A percentile compares a stretch with the other conserved stretches of the same genome.
These are phyloP conservation scores for Andrena chrysosceles DNA, from an alignment of 2,888 invertebrate species.

Conservation along the genomic window DNA sequence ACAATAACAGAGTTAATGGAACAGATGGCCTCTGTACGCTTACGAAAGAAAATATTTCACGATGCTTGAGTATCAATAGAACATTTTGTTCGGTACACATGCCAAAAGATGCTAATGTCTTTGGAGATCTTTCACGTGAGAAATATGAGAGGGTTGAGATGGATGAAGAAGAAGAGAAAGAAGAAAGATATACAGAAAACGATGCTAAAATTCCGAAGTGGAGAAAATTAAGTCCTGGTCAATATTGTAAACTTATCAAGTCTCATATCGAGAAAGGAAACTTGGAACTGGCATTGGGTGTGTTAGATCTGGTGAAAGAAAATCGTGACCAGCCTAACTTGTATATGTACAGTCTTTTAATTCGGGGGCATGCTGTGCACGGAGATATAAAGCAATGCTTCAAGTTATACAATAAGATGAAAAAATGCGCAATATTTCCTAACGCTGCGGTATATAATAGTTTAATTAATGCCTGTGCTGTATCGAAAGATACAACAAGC, in stretches of 20 bases:
- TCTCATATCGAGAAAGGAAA: slow-evolving; percentile 88
- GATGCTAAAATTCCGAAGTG: slow-evolving; percentile 64
- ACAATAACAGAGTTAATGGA: background rate
- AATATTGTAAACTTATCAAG: slow-evolving; percentile 91
- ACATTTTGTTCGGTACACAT: background rate
- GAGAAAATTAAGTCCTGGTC: slow-evolving; percentile 86
- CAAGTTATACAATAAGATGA: slow-evolving; percentile 93
- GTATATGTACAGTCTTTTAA: slow-evolving; percentile 93
- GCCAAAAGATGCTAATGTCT: slow-evolving; percentile 5
- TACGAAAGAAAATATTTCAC: too few species aligned
- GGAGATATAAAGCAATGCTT: slow-evolving; percentile 96
- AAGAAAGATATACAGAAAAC: slow-evolving; percentile 74
- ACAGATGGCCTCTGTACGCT: background rate
- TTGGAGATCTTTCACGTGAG: slow-evolving; percentile 39
- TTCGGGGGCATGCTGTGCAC: slow-evolving; percentile 92
- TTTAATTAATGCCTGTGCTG: slow-evolving; percentile 95
- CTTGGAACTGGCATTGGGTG: slow-evolving; percentile 91
- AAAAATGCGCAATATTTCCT: slow-evolving; percentile 89
- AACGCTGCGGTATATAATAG: slow-evolving; percentile 92
- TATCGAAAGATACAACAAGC: slow-evolving; percentile 89
- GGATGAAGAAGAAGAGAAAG: slow-evolving; percentile 76
- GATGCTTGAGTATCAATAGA: background rate
- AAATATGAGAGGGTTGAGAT: slow-evolving; percentile 67
- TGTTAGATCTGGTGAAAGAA: slow-evolving; percentile 92
- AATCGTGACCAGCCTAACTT: slow-evolving; percentile 92